Base-by-base conservation (phyloP, 1,140 invertebrate species). In the Cherax destructor region DNA sequence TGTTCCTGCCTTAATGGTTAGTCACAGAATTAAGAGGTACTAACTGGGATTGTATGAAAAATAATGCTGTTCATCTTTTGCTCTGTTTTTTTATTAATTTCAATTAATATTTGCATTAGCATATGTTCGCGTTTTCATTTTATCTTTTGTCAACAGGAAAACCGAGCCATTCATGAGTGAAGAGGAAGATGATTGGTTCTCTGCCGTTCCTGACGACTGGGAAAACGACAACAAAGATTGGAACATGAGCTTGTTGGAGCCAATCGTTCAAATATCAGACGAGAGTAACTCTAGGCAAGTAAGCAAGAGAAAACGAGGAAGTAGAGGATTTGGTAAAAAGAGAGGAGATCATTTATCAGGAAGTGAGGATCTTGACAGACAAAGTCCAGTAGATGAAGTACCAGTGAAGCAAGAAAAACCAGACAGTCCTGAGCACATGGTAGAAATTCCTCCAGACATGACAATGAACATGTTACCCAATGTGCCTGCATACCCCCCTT, bases 221-320 rank as follows among this genome's bases (percentile, higher is more conserved):
- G 76, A 50, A 41, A 50, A 50, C 52, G 80, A 61, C 7, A 30
- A 16, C 50, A 13, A 83, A 56, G 80, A 83, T 10, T 83, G 81
- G 81, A n/a, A 83, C 81, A 83, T 83, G 81, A 83, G 47, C 30
- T 49, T 83, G 13, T 69, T 83, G 30, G 81, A 83, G 30, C 81
- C 81, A 30, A 30, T 83, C 10, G 61, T 83, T 41, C 59, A 83
- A 49, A 83, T 83, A 83, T 83, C 81, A 30, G 59, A 69, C 47
- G 69, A 83, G 13, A 49, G 47, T 56, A 83, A 69, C 13, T 65
- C 59, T 11, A 69, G 16, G 81, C 41, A 69, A 24, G 24, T 4
- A 69, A 69, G 4, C 2, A 30, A 18, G 7, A n/a, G 56, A 69
- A 65, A 65, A 18, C n/a, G 30, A 7, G 69, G 69, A 18, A 47